These are phyloP conservation scores for Glyphotaelius pellucidus DNA, from an alignment of 2,888 invertebrate genomes.

Conservation along the genomic window DNA sequence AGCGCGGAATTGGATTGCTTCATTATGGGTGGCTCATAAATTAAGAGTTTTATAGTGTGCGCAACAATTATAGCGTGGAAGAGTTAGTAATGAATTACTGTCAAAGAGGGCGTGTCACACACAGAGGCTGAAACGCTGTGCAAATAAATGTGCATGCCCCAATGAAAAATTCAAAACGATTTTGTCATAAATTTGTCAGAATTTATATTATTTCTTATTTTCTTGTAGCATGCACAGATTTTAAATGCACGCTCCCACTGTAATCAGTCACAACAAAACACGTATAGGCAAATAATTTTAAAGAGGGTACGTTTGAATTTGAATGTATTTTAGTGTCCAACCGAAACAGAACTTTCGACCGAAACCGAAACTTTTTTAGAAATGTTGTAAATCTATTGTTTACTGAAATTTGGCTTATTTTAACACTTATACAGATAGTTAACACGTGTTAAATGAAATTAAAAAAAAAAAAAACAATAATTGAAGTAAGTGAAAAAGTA, in stretches of 20 bases:
- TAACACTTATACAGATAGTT: no score
- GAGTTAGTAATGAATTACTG: not conserved
- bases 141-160: not conserved
- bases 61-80: not conserved
- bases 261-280: not conserved
- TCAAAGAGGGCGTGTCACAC: not conserved
- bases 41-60: slow-evolving; percentile 6
- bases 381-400: no score
- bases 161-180: not conserved
- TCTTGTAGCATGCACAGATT: not conserved
- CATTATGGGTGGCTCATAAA: not conserved
- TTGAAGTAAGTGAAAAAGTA: no score
- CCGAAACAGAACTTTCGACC: no score
- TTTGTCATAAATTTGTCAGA: not conserved
- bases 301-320: no score
- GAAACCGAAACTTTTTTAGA: no score
- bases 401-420: no score
- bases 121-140: not conserved
- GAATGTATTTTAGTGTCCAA: no score
- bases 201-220: not conserved
- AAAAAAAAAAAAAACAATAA: no score
- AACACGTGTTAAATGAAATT: no score
- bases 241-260: not conserved
- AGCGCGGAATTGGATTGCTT: not conserved
- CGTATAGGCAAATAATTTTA: not conserved